phyloP scores from a whole-genome alignment of 1,140 invertebrate genomes.

The Drosophila aff. region DNA sequence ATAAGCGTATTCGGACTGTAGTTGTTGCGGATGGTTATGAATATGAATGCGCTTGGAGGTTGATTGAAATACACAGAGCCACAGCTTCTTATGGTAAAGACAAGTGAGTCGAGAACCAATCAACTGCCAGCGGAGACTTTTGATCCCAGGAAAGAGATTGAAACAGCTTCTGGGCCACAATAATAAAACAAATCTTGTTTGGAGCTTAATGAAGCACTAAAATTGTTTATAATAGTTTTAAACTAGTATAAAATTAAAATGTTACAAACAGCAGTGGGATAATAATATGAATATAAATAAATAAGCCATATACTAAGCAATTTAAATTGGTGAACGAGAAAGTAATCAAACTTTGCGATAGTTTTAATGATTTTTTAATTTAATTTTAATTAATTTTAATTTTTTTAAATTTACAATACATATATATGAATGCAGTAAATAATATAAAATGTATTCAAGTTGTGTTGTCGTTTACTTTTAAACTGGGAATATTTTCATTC shows the following conservation, averaged over 20 bases:
- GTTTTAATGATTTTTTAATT: neutral
- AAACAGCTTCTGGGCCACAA: neutral
- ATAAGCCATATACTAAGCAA: neutral
- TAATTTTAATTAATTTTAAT: no score
- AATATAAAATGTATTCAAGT: neutral
- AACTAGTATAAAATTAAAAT: neutral
- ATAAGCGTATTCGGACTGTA: constrained; percentile 49
- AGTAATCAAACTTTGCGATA: neutral
- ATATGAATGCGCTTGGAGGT: constrained; percentile 43
- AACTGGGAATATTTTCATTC: neutral
- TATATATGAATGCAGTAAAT: neutral
- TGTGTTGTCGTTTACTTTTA: neutral
- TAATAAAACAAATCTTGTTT: neutral
- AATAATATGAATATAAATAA: neutral
- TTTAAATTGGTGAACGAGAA: neutral
- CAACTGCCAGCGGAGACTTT: constrained; percentile 20
- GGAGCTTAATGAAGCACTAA: neutral
- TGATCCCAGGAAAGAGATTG: neutral
- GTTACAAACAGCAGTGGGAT: neutral
- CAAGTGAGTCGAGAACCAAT: constrained; percentile 49
- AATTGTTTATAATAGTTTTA: neutral
- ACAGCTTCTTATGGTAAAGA: constrained; percentile 41
- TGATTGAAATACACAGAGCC: constrained; percentile 39
- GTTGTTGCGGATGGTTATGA: constrained; percentile 39
- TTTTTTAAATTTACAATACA: no score